Base-by-base conservation (phyloP, 2,113 vertebrate species). In the Salvator merianae region DNA sequence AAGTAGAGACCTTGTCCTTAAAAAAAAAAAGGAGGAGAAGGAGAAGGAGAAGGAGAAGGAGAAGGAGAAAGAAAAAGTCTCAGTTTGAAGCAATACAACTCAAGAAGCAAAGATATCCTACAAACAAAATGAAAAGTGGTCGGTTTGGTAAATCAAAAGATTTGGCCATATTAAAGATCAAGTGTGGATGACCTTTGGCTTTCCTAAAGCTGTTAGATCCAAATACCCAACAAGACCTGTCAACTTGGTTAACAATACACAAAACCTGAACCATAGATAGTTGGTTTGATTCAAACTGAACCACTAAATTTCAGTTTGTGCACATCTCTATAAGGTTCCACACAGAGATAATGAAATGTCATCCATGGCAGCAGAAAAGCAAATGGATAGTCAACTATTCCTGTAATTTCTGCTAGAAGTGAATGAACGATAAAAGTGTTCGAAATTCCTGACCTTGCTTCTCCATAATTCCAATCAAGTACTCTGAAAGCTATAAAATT, bases 401-500 rank as follows among this genome's bases (percentile, higher is more conserved):
- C 34, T 47, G 6, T 53, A 53, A 32, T 43, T 53, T 73, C 69
- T 65, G 14, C 13, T 36, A 26, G 32, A 69, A 38, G 22, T 26
- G 50, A 70, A 69, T 75, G 65, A 81, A 36, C 59, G 50, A 69
- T 81, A 86, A 55, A 59, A 4, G 20, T 62, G 14, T 69, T 76
- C 53, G 63, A 69, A 75, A 76, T 59, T 6, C 26, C 28, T 75
- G 76, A 84, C 34, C 76, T 85, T 68, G 55, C 47, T 18, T 38
- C 38, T 68, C 66, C 62, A 36, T 77, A 76, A 59, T 81, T 76
- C 43, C 63, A 77, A 47, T 69, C 62, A 81, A 53, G 24, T 36
- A 40, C 63, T 69, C 76, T 32, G 50, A 81, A 81, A 62, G 50
- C 65, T 82, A 82, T 81, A 71, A 81, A 40, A 70, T 47, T 9